Base-by-base conservation (phyloP, 1,140 invertebrate species). In the Leptinotarsa texana region DNA sequence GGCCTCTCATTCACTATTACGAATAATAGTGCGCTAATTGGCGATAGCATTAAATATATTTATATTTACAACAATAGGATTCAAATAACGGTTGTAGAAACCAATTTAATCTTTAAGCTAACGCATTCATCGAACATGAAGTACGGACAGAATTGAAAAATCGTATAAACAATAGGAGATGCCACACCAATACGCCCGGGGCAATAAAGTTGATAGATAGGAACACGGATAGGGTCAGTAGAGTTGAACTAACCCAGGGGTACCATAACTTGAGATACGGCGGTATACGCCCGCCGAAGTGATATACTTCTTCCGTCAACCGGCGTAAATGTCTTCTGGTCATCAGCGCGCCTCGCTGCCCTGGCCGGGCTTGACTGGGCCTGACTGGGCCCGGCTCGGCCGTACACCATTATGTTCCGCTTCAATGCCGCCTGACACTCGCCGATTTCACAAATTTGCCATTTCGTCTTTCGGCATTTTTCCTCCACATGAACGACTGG, bases 261-360 rank as follows among this genome's bases (percentile, higher is more conserved):
- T 80, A 81, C 80, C 77, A 83, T 83, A 83, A 83, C 80, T 81
- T 69, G 72, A 73, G 69, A 68, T 72, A 66, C 57, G 77, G 74
- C 73, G 77, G 75, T 79, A 69, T 77, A 79, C 78, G 77, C 78
- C 78, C 73, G 77, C 71, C 69, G 66, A 75, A 79, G 82, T 83
- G 82, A 83, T 83, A 82, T 83, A 83, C 82, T 81, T 81, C 76
- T 83, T 83, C 82, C 82, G 82, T 83, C 82, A 83, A 83, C 82
- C 79, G 75, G 80, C 75, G 80, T 82, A 83, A 83, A 83, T 83
- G 82, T 83, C 82, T 83, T 83, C 81, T 83, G 82, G 82, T 83
- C 81, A 83, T 83, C 82, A 62, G 21, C 74, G 69, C 74, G 74
- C 68, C 74, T 75, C 74, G 69, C 74, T 75, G 67, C 67, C 72